phyloP scores from a whole-genome alignment of 2,797 vertebrate genomes.

The Notamacropus eugenii region DNA sequence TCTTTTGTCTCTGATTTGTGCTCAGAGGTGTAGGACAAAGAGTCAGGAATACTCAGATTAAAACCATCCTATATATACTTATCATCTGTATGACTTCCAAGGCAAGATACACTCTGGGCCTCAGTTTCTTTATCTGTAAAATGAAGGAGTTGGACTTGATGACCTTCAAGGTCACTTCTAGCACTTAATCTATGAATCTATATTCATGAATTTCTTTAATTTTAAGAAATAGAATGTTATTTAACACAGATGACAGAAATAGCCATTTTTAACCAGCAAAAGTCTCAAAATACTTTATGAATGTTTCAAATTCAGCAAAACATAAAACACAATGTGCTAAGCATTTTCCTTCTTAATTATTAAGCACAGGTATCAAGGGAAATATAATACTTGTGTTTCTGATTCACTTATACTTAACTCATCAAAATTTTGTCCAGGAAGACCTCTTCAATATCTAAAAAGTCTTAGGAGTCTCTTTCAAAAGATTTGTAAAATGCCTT shows the following conservation, averaged over 20 bases:
- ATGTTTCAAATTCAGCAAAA: slow-evolving; percentile 49
- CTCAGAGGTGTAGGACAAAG: not conserved
- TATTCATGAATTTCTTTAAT: slow-evolving; percentile 16
- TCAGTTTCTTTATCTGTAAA: not conserved
- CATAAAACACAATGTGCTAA: slow-evolving; percentile 33
- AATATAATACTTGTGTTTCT: slow-evolving; percentile 50
- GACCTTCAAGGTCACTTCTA: not conserved
- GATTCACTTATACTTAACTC: slow-evolving; percentile 54
- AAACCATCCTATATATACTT: not conserved
- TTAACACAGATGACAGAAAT: not conserved
- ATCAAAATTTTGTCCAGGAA: slow-evolving; percentile 54
- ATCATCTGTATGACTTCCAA: not conserved
- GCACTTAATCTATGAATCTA: not conserved
- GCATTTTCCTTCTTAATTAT: slow-evolving; percentile 38
- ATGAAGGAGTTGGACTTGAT: not conserved
- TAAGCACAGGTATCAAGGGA: slow-evolving; percentile 1
- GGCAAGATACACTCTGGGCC: not conserved
- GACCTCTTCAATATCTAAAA: slow-evolving; percentile 59
- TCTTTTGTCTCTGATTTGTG: not conserved
- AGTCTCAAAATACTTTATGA: slow-evolving; percentile 26
- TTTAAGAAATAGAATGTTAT: slow-evolving; percentile 18
- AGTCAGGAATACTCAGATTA: not conserved
- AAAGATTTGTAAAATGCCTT: slow-evolving; percentile 57
- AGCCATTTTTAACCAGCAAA: slow-evolving; percentile 20
- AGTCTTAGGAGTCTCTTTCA: slow-evolving; percentile 26